Percentiles rank a stretch among this genome's conserved stretches.
These are phyloP conservation scores for Drosophila phalerata DNA, from an alignment of 2,888 invertebrate species.

Conservation along the genomic window DNA sequence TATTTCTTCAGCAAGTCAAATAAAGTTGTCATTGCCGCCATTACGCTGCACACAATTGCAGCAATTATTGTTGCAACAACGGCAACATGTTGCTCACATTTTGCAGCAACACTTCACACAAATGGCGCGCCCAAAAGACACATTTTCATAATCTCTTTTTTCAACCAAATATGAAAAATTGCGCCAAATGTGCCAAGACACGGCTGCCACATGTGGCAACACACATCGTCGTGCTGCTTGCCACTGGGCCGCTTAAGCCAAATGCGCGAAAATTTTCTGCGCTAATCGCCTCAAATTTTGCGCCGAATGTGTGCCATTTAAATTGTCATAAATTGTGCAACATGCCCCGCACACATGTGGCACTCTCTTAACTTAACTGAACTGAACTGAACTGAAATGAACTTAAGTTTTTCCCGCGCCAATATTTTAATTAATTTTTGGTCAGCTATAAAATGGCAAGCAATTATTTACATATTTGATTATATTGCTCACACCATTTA, in stretches of 20 bases:
- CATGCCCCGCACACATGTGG: conserved; percentile 24
- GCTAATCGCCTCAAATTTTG: conserved; percentile 78
- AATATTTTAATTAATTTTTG: conserved; percentile 72
- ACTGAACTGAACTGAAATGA: too few species aligned
- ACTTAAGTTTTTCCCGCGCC: conserved; percentile 5
- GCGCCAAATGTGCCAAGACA: conserved; percentile 42
- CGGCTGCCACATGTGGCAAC: conserved; percentile 67
- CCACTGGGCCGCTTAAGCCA: conserved; percentile 58
- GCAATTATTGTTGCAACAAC: conserved; percentile 62
- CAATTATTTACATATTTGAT: conserved; percentile 72
- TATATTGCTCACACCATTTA: conserved; percentile 56
- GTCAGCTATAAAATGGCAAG: conserved; percentile 54
- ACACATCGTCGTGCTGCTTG: conserved; percentile 14
- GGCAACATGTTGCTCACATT: conserved; percentile 48
- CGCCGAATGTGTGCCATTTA: conserved; percentile 78
- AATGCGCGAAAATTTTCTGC: conserved; percentile 75
- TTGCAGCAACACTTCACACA: conserved; percentile 35
- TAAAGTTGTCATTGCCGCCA: conserved; percentile 65
- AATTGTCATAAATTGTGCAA: conserved; percentile 77
- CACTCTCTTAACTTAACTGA: not conserved
- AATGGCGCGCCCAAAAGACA: conserved; percentile 60
- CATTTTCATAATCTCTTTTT: conserved; percentile 61
- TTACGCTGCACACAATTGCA: conserved; percentile 40
- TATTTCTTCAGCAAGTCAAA: conserved; percentile 43
- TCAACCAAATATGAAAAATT: conserved; percentile 57